Base-by-base conservation (phyloP, 2,888 invertebrate genomes). In the Dicycla oo region DNA sequence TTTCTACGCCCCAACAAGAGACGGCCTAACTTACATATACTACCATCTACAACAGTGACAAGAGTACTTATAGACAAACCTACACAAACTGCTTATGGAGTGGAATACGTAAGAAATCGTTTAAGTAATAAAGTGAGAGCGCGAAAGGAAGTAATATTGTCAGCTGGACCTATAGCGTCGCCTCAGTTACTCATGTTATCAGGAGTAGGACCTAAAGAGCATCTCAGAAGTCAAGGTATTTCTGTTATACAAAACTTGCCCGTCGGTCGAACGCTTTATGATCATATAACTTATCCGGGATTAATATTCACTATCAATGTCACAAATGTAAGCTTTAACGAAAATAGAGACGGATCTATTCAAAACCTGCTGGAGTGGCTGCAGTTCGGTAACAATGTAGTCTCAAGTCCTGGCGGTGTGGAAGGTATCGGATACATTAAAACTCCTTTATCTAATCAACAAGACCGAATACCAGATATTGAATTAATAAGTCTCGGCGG, bases 141-240 rank as follows among this genome's bases (percentile, higher is more conserved):
- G 0, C 93, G 96, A 57, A 97, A 96, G 84, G 98, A 98, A 92
- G 97, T 98, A 0, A 97, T 98, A 69, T 79, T 98, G 5, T 97
- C 97, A 15, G 98, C 97, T 3, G 98, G 98, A 0, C 97, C 98
- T 0, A 97, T 98, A 72, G 98, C 98, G 83, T 97, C 97, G 0
- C 98, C 98, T 0, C 98, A 98, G 88, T 90, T 99, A 13, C 96
- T 98, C 10, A 98, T 98, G 98, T 90, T 98, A 26, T 98, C 98
- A 0, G 98, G 98, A 3, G 92, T 98, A 13, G 97, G 97, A 3
- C 97, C 97, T 0, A 93, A 93, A n/a, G 91, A 96, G 60, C 97
- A 97, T 81, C 93, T 97, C 5, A 88, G 91, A 43, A 92, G 94
- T 70, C 87, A 95, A 56, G 95, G 96, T n/a, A 97, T 97, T 53